phyloP scores from a whole-genome alignment of 2,113 vertebrate genomes.

The Sylvicapra grimmia region DNA sequence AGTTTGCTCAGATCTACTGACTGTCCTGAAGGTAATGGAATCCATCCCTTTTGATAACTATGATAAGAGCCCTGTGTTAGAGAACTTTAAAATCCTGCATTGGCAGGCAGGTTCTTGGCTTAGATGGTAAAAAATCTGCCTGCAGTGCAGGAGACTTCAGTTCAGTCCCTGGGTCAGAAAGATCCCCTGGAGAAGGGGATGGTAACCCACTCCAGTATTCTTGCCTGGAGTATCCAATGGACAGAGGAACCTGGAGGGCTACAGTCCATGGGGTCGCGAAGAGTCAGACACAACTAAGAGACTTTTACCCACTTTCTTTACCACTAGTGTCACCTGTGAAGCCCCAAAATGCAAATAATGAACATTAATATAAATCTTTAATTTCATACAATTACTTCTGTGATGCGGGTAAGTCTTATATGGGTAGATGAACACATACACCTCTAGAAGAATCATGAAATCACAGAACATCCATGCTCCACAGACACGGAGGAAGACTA shows the following conservation, averaged over 20 bases:
- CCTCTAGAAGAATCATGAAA: neutral
- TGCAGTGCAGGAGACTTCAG: neutral
- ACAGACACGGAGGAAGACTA: too few species aligned
- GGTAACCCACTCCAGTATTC: neutral
- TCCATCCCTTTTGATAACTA: neutral
- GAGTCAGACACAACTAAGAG: neutral
- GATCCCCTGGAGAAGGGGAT: neutral
- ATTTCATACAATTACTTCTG: neutral
- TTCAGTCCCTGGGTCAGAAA: neutral
- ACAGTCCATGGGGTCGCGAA: neutral
- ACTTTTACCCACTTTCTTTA: neutral
- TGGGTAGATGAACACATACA: rapidly evolving
- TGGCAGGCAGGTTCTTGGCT: neutral
- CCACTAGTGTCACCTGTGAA: neutral
- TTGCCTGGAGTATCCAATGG: neutral
- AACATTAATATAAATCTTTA: neutral
- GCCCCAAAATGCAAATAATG: neutral
- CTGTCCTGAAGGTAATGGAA: neutral
- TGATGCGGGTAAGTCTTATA: rapidly evolving
- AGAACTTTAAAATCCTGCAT: neutral
- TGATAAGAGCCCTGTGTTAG: neutral
- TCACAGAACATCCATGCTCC: rapidly evolving
- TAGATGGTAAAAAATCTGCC: neutral
- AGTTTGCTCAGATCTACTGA: neutral
- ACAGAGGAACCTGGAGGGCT: neutral